Evolutionary conservation across 2,888 invertebrate species (phyloP).

Genomic region (Drosophila nigritarsus): DNA sequence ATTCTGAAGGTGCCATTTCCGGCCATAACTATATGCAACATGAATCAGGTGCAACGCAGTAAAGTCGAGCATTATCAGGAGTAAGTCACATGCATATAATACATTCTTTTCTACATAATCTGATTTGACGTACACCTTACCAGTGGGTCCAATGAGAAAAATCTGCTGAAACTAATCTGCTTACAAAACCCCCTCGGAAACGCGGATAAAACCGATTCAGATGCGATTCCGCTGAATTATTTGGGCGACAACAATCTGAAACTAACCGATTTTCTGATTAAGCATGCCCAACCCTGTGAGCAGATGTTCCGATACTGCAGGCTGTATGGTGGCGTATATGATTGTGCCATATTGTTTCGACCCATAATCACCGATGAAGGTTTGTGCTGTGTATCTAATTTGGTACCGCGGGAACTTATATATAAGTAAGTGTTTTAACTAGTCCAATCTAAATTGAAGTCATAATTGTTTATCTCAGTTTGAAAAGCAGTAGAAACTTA

Average conservation of each 20-base stretch:
- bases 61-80: slow-evolving; percentile 86
- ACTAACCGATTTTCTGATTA: slow-evolving; percentile 62
- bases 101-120: neutral
- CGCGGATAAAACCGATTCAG: slow-evolving; percentile 13
- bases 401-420: slow-evolving; percentile 86
- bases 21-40: slow-evolving; percentile 93
- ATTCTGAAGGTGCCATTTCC: slow-evolving; percentile 91
- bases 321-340: slow-evolving; percentile 87
- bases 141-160: slow-evolving; percentile 65
- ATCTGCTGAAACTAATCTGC: slow-evolving; percentile 64
- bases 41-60: slow-evolving; percentile 90
- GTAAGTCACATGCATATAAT: slow-evolving; percentile 46
- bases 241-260: slow-evolving; percentile 51
- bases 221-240: neutral
- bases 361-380: slow-evolving; percentile 93
- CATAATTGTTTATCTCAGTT: neutral
- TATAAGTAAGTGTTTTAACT: slow-evolving; percentile 59
- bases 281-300: slow-evolving; percentile 70
- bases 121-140: neutral
- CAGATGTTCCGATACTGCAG: slow-evolving; percentile 87
- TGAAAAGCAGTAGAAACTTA: slow-evolving; percentile 22
- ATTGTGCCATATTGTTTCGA: slow-evolving; percentile 90
- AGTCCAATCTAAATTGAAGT: rapidly evolving
- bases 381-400: slow-evolving; percentile 93
- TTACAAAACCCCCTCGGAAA: slow-evolving; percentile 11